Conservation (phyloP, 2,797 vertebrate genomes). For the Dipus sagitta region DNA sequence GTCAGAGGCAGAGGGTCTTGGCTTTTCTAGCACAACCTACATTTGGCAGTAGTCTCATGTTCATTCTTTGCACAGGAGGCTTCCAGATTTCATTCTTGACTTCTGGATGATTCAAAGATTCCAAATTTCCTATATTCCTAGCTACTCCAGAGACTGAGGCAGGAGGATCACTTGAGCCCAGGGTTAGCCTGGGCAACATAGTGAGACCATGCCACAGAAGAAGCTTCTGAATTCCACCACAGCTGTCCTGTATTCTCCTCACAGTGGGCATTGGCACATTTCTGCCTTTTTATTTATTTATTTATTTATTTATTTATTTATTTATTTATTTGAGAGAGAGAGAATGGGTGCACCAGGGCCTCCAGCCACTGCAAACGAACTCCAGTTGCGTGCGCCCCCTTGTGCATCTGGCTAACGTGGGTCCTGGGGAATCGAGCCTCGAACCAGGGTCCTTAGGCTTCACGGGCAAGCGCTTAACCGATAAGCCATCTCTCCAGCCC, state of each 20-base stretch:
- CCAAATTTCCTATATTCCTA: not conserved
- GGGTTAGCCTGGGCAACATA: not conserved
- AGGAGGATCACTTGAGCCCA: not conserved
- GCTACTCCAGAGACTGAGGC: not conserved
- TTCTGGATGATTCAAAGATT: conserved; percentile 16
- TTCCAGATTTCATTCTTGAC: conserved; percentile 39
- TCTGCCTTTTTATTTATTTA: too few species aligned
- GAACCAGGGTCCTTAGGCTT: too few species aligned
- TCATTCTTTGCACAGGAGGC: conserved; percentile 27
- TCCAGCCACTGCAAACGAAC: too few species aligned
- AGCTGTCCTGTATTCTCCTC: not conserved
- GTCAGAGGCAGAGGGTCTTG: conserved; percentile 46
- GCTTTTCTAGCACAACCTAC: conserved; percentile 21
- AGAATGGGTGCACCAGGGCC: too few species aligned
- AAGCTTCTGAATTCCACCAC: not conserved
- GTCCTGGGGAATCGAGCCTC: too few species aligned
- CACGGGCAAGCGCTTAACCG: too few species aligned
- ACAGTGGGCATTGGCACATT: not conserved
- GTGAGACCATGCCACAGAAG: not conserved
- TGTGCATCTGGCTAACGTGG: too few species aligned
- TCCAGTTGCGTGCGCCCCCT: too few species aligned
- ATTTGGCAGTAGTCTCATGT: not conserved
- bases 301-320: too few species aligned
- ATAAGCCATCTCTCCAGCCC: too few species aligned
- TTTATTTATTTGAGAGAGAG: too few species aligned